Evolutionary conservation across 2,113 vertebrate species (phyloP), one percentile per base, ranked within the genome.

Genomic region (Cricetomys ansorgei): DNA sequence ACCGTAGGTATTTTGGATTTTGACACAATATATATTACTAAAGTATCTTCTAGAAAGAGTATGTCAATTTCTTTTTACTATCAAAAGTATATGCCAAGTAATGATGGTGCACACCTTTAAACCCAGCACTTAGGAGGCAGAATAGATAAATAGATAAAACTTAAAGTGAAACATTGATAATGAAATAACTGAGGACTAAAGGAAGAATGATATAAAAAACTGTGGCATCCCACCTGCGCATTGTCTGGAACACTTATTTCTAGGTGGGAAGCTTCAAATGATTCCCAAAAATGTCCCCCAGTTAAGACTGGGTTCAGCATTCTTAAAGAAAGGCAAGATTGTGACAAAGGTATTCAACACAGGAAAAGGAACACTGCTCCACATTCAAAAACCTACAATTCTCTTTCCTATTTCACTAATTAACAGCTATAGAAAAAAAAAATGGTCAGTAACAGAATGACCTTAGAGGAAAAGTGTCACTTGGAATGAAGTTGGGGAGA

Each of bases 281-380:
- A 94, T 59, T 10, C 7, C 7, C 73, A 73, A 65, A 91, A 94
- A 94, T 43, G 65, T 29, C 92, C 13, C 31, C n/a, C 86, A 75
- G 7, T 67, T 67, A 55, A 50, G 59, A 76, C 7, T 91, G 59
- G 55, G 55, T 85, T 62, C 94, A 93, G 64, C 16, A 84, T 69
- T 77, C 84, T 92, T 89, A 87, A 29, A 89, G 31, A 96, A 93
- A 96, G 48, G 27, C 80, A 93, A 92, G 64, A 94, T 4, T 94
- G 48, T 91, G 50, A 57, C 48, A 86, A 13, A 57, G 29, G 40
- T 92, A 64, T 62, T 94, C 25, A 77, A 43, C 70, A 87, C 23
- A 92, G 89, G 88, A 77, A 93, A 83, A 91, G 1, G 27, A 90
- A 91, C 72, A 94, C 25, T 91, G 48, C 15, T 94, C 34, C 23